Evolutionary conservation across 2,888 invertebrate species (phyloP).

Genomic region (Drosophila cognata): DNA sequence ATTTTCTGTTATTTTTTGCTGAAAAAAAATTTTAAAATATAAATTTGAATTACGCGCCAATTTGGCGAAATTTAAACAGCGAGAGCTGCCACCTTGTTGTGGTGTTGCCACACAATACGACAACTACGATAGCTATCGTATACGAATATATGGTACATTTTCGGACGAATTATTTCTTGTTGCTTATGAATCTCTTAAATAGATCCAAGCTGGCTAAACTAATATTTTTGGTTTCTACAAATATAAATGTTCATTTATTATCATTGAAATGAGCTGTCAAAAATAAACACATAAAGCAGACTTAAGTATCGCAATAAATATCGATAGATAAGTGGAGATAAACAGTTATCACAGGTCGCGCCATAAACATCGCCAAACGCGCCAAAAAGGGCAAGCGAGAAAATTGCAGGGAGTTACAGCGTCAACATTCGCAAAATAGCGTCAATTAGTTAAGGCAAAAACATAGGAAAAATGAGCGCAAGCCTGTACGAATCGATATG

Average conservation of each 20-base stretch:
- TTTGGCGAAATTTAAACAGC: not conserved
- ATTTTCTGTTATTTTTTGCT: conserved; percentile 7
- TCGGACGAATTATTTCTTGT: not conserved
- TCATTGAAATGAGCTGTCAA: not conserved
- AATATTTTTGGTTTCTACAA: not conserved
- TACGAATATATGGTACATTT: not conserved
- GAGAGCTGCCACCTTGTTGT: conserved; percentile 10
- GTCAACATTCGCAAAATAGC: not conserved
- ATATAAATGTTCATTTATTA: not conserved
- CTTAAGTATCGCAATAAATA: not conserved
- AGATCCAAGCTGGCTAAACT: not conserved
- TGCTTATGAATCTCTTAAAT: not conserved
- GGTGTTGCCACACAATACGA: not conserved
- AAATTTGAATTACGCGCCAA: conserved; percentile 15
- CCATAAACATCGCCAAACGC: conserved; percentile 21
- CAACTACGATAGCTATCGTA: not conserved
- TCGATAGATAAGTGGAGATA: conserved; percentile 10
- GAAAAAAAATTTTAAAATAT: not conserved
- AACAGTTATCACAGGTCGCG: conserved; percentile 7
- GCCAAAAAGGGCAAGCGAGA: conserved; percentile 30
- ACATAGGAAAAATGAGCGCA: conserved; percentile 64
- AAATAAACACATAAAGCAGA: not conserved
- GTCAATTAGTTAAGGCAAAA: not conserved
- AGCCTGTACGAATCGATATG: conserved; percentile 80
- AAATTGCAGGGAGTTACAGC: not conserved